Base-by-base conservation (phyloP, 2,113 vertebrate species). In the Panthera leo region DNA sequence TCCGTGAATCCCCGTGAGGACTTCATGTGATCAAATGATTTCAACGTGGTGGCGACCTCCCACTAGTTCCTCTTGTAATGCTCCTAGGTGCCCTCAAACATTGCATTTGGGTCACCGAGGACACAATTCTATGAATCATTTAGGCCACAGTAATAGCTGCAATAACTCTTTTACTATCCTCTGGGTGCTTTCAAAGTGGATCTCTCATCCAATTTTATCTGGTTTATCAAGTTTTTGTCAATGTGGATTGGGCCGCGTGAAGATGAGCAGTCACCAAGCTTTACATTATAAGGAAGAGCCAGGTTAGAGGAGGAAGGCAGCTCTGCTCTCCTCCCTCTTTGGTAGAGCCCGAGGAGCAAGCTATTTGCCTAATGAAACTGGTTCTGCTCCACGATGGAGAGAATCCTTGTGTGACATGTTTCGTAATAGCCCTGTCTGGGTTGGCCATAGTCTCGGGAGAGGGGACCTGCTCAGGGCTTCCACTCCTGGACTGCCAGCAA, bases 291-390 rank as follows among this genome's bases (percentile, higher is more conserved):
- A 34, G 79, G 31, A 48, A 31, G 18, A 94, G 36, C 42, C n/a
- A 48, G 36, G n/a, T 19, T 84, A 21, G 42, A 84, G 18, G 19
- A 21, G 18, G n/a, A 68, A 78, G 53, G 89, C 55, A 18, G 0
- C 39, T 70, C 45, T 16, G 85, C 58, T 19, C 53, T n/a, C 61
- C 55, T 34, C 14, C 34, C 61, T 36, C 55, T 8, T 23, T 87
- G 36, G 31, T 16, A 4, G 21, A 39, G n/a, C 42, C 55, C 6
- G 1, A 9, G 84, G 10, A n/a, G 48, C 16, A 14, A 85, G 34
- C 85, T 42, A 51, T 73, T 93, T 95, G 67, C 82, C 88, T 93
- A 53, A 68, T 79, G 85, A 91, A 70, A 71, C 94, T 55, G 92
- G 76, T 73, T n/a, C 36, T 0, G 23, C 58, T 42, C 51, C 71